Conservation (phyloP, 1,140 invertebrate species). For the Trissolcus basalis region DNA sequence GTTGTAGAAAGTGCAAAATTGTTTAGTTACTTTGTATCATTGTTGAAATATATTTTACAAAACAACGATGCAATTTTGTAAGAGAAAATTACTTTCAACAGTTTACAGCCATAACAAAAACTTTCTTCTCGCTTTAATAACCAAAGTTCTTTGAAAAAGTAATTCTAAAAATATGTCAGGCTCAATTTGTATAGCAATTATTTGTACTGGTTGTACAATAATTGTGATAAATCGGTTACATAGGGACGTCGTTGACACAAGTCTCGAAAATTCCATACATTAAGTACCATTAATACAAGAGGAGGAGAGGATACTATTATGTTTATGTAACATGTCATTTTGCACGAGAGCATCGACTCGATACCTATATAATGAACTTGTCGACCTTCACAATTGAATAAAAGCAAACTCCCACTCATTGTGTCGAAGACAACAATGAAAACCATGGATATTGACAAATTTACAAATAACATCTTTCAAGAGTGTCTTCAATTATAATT, state of each 20-base stretch:
- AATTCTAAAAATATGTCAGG: too few species aligned
- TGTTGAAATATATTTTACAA: too few species aligned
- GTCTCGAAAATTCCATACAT: conserved; percentile 33
- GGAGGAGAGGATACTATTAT: conserved; percentile 24
- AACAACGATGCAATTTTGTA: too few species aligned
- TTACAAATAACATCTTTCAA: conserved; percentile 7
- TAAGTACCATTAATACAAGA: conserved; percentile 22
- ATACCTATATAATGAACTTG: conserved; percentile 50
- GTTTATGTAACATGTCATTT: conserved; percentile 54
- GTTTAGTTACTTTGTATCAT: conserved; percentile 1
- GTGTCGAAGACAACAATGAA: conserved; percentile 35
- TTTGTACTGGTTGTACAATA: background rate
- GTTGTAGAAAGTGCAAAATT: too few species aligned
- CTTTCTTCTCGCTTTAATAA: too few species aligned
- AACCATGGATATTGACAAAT: conserved; percentile 21
- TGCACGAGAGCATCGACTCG: conserved; percentile 47
- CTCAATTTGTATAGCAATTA: too few species aligned
- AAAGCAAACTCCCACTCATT: conserved; percentile 48
- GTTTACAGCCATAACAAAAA: too few species aligned
- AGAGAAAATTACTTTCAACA: too few species aligned
- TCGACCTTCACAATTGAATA: conserved; percentile 51
- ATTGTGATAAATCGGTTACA: conserved; percentile 17
- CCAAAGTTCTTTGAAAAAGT: too few species aligned
- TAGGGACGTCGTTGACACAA: conserved; percentile 28
- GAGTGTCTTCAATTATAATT: background rate